Base-by-base conservation (phyloP, 2,113 vertebrate species). In the Dipodomys merriami region DNA sequence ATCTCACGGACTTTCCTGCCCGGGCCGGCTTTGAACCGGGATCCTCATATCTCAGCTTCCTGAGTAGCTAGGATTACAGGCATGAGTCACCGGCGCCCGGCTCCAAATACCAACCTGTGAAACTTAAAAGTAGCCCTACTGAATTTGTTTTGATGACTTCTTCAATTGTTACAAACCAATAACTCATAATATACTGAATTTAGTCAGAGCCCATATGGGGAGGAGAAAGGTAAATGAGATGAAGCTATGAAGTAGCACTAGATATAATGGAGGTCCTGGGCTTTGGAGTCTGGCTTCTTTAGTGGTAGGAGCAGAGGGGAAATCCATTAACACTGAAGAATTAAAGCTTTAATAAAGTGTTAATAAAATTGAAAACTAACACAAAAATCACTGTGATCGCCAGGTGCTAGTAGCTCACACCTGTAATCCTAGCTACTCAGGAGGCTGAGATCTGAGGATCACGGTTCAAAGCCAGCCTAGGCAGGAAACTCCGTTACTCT, bases 321-420 rank as follows among this genome's bases (percentile, higher is more conserved):
- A 49, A 73, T 85, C 29, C 33, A 77, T 62, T 53, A 71, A 77
- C 44, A 86, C 67, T 39, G 44, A 86, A 83, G 57, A 77, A 90
- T 73, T 86, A 64, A 91, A 89, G 92, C 35, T 73, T 88, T 81
- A 84, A 94, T 71, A 78, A 67, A 77, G 8, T 1, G 22, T 69
- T 87, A 49, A n/a, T 69, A 44, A 46, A 33, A 81, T 4, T 81
- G 27, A 84, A 90, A 95, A 95, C 57, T 29, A 53, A 81, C 60
- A 2, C 79, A 80, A 65, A 76, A 49, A 49, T 49, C 49, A 49
- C 49, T 49, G 49, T 49, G 49, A 49, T 49, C 49, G 67, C 39
- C 5, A 6, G 39, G 39, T 1, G 39, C 39, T 39, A 6, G 39
- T 39, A 6, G 39, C 39, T 39, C 39, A 39, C 39, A 39, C 39